Conservation (phyloP, 2,113 vertebrate species). For the Apaloderma vittatum region DNA sequence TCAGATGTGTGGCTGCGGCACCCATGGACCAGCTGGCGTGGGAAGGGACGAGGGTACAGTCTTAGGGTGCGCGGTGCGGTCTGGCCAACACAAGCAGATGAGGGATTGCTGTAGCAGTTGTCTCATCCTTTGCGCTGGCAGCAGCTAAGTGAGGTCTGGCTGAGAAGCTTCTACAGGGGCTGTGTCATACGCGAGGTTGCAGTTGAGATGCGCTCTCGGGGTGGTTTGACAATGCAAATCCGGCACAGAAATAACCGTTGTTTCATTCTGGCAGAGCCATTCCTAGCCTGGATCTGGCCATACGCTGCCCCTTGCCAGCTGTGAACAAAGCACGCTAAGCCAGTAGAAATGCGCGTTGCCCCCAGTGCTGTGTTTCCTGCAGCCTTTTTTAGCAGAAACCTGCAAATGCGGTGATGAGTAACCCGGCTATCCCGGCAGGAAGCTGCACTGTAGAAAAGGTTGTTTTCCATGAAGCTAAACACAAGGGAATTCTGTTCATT, state of each 20-base stretch:
- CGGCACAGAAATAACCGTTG: background rate
- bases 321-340: background rate
- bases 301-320: background rate
- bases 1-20: background rate
- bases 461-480: background rate
- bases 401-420: background rate
- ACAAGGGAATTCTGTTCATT: background rate
- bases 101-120: background rate
- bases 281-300: background rate
- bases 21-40: background rate
- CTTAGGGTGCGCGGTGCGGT: background rate
- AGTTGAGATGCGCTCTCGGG: background rate
- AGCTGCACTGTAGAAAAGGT: background rate
- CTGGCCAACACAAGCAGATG: accelerated
- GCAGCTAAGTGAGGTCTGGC: background rate
- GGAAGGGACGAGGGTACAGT: background rate
- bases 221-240: background rate
- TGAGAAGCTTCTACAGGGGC: background rate
- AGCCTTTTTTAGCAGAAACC: slow-evolving; percentile 5
- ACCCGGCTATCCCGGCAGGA: background rate
- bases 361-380: background rate
- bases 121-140: accelerated
- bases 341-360: background rate
- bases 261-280: background rate
- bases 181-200: accelerated